Percentiles rank a stretch among this genome's conserved stretches.
phyloP scores from a whole-genome alignment of 2,888 invertebrate genomes.

The Coecobrya sp. region DNA sequence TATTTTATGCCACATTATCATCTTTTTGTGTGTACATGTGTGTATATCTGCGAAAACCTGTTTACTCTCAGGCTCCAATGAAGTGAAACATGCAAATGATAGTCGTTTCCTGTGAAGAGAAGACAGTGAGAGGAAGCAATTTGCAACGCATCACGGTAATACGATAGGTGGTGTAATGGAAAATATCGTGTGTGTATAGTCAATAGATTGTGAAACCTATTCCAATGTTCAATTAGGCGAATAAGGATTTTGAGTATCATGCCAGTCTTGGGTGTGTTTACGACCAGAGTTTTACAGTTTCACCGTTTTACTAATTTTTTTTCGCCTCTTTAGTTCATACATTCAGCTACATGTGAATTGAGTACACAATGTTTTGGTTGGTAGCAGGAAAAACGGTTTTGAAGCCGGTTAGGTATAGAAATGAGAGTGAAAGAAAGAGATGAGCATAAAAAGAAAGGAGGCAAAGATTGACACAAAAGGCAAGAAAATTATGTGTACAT shows the following conservation, averaged over 20 bases:
- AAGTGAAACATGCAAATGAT: conserved; percentile 79
- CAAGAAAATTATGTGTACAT: conserved; percentile 56
- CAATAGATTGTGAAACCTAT: conserved; percentile 74
- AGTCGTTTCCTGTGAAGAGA: conserved; percentile 50
- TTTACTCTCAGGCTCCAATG: conserved; percentile 74
- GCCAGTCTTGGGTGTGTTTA: conserved; percentile 10
- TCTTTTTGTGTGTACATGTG: not conserved
- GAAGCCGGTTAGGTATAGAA: not conserved
- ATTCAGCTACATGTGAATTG: not conserved
- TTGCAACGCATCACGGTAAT: conserved; percentile 70
- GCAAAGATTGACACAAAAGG: conserved; percentile 55
- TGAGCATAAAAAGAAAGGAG: not conserved
- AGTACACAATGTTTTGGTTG: not conserved
- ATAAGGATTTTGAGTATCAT: conserved; percentile 9
- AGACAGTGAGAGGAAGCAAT: conserved; percentile 78
- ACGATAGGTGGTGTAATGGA: conserved; percentile 65
- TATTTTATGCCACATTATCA: conserved; percentile 68
- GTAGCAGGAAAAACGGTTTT: not conserved
- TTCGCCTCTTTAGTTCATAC: not conserved
- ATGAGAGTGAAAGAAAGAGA: not conserved
- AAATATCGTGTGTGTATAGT: conserved; percentile 68
- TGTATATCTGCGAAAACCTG: not conserved
- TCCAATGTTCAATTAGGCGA: conserved; percentile 77
- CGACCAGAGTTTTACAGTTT: not conserved
- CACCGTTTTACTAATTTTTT: not conserved